Evolutionary conservation across 2,888 invertebrate species (phyloP).

Genomic region (Teleogryllus oceanicus): DNA sequence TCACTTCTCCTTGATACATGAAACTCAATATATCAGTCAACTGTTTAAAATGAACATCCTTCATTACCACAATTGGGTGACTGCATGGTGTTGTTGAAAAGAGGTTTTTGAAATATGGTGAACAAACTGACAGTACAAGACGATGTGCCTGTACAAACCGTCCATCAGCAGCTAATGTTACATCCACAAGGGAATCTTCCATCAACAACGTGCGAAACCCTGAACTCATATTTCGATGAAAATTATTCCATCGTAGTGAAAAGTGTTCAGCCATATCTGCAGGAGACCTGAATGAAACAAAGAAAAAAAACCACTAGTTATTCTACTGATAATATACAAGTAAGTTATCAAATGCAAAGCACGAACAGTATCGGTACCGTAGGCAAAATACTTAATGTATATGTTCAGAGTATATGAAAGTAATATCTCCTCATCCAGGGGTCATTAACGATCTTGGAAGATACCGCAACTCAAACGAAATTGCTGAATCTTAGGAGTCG

Average conservation of each 20-base stretch:
- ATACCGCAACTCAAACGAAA: too few species aligned
- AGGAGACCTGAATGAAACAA: background rate
- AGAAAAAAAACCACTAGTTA: too few species aligned
- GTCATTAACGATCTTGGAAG: too few species aligned
- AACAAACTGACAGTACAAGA: slow-evolving; percentile 43
- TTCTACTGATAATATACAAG: too few species aligned
- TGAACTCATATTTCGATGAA: slow-evolving; percentile 42
- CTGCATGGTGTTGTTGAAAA: slow-evolving; percentile 39
- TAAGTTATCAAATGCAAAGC: too few species aligned
- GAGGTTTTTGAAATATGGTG: slow-evolving; percentile 42
- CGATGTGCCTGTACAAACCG: slow-evolving; percentile 43
- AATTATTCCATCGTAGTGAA: slow-evolving; percentile 44
- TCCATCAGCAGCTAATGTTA: slow-evolving; percentile 43
- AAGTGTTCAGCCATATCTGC: slow-evolving; percentile 29
- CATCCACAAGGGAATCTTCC: slow-evolving; percentile 42
- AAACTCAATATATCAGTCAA: slow-evolving; percentile 39
- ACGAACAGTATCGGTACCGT: too few species aligned
- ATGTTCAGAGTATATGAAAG: too few species aligned
- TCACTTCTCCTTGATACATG: slow-evolving; percentile 40
- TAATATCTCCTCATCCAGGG: too few species aligned
- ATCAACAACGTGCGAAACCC: slow-evolving; percentile 42
- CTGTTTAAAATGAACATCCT: slow-evolving; percentile 38
- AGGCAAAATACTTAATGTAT: too few species aligned
- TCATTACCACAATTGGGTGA: slow-evolving; percentile 40
- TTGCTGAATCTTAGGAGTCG: too few species aligned